Conservation (phyloP, 2,113 vertebrate genomes). For the Percopsis transmontana region DNA sequence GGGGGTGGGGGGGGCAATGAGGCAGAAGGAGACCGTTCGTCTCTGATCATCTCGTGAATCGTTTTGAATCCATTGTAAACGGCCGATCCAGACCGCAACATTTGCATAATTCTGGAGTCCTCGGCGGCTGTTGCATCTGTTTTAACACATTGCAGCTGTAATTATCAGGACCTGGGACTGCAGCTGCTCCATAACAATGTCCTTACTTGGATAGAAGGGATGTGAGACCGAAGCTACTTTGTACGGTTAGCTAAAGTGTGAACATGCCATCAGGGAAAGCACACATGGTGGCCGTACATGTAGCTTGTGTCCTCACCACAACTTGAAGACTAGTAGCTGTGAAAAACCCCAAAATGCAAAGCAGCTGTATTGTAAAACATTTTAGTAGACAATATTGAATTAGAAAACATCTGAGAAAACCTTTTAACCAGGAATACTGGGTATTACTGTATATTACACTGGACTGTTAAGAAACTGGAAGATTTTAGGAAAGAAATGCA, state of each 20-base stretch:
- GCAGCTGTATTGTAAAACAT: not conserved
- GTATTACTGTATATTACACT: not conserved
- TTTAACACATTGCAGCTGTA: conserved; percentile 24
- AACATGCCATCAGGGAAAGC: conserved; percentile 8
- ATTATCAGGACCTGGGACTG: conserved; percentile 21
- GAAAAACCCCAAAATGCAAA: not conserved
- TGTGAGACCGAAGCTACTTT: conserved; percentile 24
- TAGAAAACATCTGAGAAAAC: not conserved
- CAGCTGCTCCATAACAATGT: conserved; percentile 39
- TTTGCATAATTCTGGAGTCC: not conserved
- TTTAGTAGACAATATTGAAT: conserved; percentile 8
- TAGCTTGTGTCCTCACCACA: not conserved
- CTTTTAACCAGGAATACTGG: not conserved
- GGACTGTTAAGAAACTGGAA: not conserved
- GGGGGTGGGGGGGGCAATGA: not conserved
- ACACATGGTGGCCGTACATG: conserved; percentile 18
- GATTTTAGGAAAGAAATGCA: not conserved
- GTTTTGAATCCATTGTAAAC: not conserved
- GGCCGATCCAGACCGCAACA: not conserved
- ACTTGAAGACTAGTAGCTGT: not conserved
- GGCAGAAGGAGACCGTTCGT: not conserved
- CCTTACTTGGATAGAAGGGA: conserved; percentile 34
- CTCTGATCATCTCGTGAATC: not conserved
- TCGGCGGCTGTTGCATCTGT: conserved; percentile 26
- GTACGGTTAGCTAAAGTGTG: conserved; percentile 14